Evolutionary conservation across 2,113 vertebrate genomes (phyloP).

Genomic region (Nesogale talazaci): DNA sequence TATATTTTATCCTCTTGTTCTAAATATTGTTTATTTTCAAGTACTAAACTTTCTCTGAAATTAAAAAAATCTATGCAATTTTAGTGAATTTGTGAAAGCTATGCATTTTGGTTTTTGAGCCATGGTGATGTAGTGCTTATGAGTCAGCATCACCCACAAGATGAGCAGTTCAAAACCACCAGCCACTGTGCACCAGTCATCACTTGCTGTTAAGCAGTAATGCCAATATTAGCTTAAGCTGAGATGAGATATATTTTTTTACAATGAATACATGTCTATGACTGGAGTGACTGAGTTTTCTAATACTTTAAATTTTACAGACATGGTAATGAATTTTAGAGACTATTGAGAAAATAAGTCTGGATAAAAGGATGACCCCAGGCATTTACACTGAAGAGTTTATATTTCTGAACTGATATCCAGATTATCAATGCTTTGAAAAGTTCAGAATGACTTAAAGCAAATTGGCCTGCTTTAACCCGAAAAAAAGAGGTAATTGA

Average conservation of each 20-base stretch:
- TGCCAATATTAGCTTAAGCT: slow-evolving; percentile 26
- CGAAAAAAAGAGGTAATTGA: not conserved
- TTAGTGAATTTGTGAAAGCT: slow-evolving; percentile 48
- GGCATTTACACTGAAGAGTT: slow-evolving; percentile 3
- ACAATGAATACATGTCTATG: slow-evolving; percentile 52
- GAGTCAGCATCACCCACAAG: too few species aligned
- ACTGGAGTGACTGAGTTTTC: not conserved
- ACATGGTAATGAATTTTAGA: slow-evolving; percentile 29
- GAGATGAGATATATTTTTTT: slow-evolving; percentile 36
- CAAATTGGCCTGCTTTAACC: not conserved
- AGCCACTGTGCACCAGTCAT: not conserved
- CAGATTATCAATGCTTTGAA: not conserved
- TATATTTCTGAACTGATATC: slow-evolving; percentile 31
- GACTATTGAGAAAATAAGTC: not conserved
- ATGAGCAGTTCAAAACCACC: too few species aligned
- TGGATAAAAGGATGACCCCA: not conserved
- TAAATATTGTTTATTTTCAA: not conserved
- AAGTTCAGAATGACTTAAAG: not conserved
- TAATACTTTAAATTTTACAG: slow-evolving; percentile 50
- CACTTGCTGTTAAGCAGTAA: slow-evolving; percentile 51
- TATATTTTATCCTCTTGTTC: not conserved
- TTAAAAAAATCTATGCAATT: slow-evolving; percentile 42
- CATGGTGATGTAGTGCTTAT: too few species aligned
- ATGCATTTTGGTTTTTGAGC: not conserved
- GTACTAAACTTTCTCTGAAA: slow-evolving; percentile 61